Base-by-base conservation (phyloP, 1,140 invertebrate genomes). In the Anoplophora glabripennis region DNA sequence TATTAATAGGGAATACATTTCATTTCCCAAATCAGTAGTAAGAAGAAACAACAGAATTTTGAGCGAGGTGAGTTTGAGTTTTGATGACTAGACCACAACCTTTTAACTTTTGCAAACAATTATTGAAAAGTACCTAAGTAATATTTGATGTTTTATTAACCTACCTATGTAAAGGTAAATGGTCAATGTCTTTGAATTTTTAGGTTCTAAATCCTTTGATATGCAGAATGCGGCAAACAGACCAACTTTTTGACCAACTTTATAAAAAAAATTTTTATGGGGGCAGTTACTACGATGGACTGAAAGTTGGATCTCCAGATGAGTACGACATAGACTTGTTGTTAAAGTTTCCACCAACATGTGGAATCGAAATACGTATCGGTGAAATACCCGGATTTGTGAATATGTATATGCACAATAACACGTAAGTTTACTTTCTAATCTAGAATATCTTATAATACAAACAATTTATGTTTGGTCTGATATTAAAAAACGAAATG, bases 281-380 rank as follows among this genome's bases (percentile, higher is more conserved):
- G 5, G 81, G 81, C 0, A 82, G 80, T 60, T 80, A 76, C 12
- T 80, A 77, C 52, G 81, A 83, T 59, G 71, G 72, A 9, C 75
- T 81, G 8, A 80, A 78, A 67, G 72, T 81, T 9, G 73, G 72
- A 0, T 72, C 70, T 53, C 73, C 81, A 5, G 75, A 80, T 57
- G 81, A 83, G 62, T 82, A 77, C 60, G 81, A 82, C 67, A 70
- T 83, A 62, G 75, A 69, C 52, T 61, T 69, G 17, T 37, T 64
- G 11, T 38, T 69, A 37, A 38, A 15, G 7, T 34, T 69, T 7
- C 60, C 64, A 36, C 5, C 21, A 5, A 28, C 2, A 28, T 5
- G 5, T 2, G 21, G 21, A 28, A 28, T 28, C 21, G 21, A 28
- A 28, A 28, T 28, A 3, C 21, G 21, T 28, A 5, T 3, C 2